Evolutionary conservation across 1,140 invertebrate genomes (phyloP).

Genomic region (Leptoteleia sp.): DNA sequence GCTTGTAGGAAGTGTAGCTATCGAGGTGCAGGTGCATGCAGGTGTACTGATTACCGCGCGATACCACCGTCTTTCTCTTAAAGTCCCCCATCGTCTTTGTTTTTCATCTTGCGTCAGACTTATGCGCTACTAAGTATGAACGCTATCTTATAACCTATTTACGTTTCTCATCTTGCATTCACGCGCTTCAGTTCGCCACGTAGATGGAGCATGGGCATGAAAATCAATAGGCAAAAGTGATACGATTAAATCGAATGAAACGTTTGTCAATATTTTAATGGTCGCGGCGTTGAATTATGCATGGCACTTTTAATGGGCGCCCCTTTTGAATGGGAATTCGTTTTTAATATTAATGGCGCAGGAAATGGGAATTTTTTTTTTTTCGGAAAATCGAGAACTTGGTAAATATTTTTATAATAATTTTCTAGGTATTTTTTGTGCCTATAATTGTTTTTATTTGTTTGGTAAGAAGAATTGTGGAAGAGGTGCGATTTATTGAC

Average conservation of each 20-base stretch:
- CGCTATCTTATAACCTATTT: conserved; percentile 59
- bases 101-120: conserved; percentile 29
- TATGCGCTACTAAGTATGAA: conserved; percentile 6
- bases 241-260: conserved; percentile 43
- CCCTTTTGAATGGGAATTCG: conserved; percentile 7
- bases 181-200: conserved; percentile 6
- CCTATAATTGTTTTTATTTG: too few relatives aligned
- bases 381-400: too few relatives aligned
- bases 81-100: conserved; percentile 15
- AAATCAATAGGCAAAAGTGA: conserved; percentile 24
- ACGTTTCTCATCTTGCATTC: conserved; percentile 42
- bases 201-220: background rate
- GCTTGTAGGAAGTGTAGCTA: conserved; percentile 51
- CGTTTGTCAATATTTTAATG: conserved; percentile 54
- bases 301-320: conserved; percentile 26
- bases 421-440: too few relatives aligned
- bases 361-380: too few relatives aligned
- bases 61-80: conserved; percentile 37
- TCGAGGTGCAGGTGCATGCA: conserved; percentile 57
- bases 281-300: conserved; percentile 24
- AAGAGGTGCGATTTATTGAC: too few relatives aligned
- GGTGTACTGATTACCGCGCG: conserved; percentile 55
- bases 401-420: too few relatives aligned
- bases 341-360: conserved; percentile 40
- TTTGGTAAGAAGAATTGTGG: too few relatives aligned